Percentiles rank a stretch among this genome's conserved stretches.
Evolutionary conservation across 2,888 invertebrate genomes (phyloP).

Genomic region (Empis livida): DNA sequence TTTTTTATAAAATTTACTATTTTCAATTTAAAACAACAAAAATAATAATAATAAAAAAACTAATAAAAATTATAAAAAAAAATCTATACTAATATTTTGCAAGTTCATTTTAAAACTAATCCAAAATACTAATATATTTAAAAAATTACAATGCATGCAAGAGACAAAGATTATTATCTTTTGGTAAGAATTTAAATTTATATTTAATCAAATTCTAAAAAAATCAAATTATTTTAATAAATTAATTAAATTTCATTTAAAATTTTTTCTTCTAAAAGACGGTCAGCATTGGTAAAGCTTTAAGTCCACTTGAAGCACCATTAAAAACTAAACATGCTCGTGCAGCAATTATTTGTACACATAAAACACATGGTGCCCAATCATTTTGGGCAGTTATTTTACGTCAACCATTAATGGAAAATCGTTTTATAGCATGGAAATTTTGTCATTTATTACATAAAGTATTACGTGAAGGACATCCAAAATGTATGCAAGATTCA

Average conservation of each 20-base stretch:
- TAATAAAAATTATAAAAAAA: too few species aligned
- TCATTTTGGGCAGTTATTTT: slow-evolving; percentile 71
- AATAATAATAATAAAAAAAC: too few species aligned
- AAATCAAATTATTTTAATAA: background rate
- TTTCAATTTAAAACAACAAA: too few species aligned
- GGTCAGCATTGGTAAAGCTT: slow-evolving; percentile 83
- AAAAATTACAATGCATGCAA: background rate
- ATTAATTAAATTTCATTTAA: background rate
- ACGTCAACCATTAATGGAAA: slow-evolving; percentile 46
- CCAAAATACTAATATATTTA: too few species aligned
- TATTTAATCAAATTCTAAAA: background rate
- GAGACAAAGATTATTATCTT: background rate
- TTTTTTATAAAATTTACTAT: too few species aligned
- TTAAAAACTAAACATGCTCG: slow-evolving; percentile 98
- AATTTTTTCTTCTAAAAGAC: slow-evolving; percentile 39
- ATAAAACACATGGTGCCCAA: slow-evolving; percentile 79
- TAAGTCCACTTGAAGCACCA: slow-evolving; percentile 82
- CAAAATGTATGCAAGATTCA: slow-evolving; percentile 72
- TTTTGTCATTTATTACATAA: slow-evolving; percentile 97
- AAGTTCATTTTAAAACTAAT: too few species aligned
- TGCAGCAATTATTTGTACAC: slow-evolving; percentile 87
- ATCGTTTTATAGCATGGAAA: slow-evolving; percentile 97
- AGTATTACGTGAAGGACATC: slow-evolving; percentile 87
- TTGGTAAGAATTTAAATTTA: background rate
- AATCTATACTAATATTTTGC: too few species aligned